These are phyloP conservation scores for Philonicus albiceps DNA, from an alignment of 2,888 invertebrate genomes.

Conservation along the genomic window DNA sequence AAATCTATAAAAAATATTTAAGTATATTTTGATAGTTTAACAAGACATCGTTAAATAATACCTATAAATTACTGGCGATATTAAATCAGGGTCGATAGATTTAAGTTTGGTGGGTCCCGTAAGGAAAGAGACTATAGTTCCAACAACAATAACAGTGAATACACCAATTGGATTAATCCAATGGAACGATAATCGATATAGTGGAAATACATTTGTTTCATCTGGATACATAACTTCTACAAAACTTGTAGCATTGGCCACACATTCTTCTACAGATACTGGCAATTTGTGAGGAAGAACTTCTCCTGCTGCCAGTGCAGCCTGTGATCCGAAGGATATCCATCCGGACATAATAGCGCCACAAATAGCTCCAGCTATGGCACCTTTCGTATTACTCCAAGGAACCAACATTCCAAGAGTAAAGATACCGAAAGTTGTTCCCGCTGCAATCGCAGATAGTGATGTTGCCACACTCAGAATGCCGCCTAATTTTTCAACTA, in stretches of 20 bases:
- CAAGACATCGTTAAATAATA: conserved; percentile 43
- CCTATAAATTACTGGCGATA: conserved; percentile 70
- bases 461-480: conserved; percentile 79
- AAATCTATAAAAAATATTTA: conserved; percentile 52
- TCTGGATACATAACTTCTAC: conserved; percentile 54
- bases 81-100: conserved; percentile 67
- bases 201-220: conserved; percentile 70
- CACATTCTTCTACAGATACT: conserved; percentile 64
- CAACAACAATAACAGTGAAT: conserved; percentile 72
- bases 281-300: conserved; percentile 68
- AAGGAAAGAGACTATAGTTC: conserved; percentile 70
- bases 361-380: conserved; percentile 68
- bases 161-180: conserved; percentile 83
- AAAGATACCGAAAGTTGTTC: conserved; percentile 83
- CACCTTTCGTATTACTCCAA: conserved; percentile 77
- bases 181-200: conserved; percentile 81
- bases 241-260: conserved; percentile 48
- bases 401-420: conserved; percentile 84
- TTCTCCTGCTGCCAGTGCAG: conserved; percentile 69
- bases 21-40: neutral
- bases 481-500: conserved; percentile 80
- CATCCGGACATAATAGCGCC: conserved; percentile 71
- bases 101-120: conserved; percentile 66
- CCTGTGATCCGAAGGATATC: conserved; percentile 73
- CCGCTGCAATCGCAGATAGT: conserved; percentile 83